Conservation (phyloP, 2,113 vertebrate species). For the Gobiocypris rarus region DNA sequence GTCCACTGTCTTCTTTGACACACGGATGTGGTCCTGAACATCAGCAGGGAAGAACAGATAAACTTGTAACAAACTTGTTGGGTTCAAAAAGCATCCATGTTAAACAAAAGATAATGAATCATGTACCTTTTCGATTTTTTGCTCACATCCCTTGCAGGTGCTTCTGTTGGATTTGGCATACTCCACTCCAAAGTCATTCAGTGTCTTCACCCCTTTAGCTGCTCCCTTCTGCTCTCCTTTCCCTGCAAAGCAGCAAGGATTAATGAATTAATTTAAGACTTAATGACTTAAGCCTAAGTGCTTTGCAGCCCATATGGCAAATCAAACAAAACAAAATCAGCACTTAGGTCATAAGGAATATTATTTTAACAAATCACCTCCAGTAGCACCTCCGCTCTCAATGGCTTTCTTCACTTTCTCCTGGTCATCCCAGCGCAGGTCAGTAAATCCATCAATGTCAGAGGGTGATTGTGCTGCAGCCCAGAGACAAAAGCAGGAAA, state of each 20-base stretch:
- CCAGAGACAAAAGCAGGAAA: slow-evolving; percentile 95
- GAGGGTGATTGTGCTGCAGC: slow-evolving; percentile 78
- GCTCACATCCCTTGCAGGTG: slow-evolving; percentile 93
- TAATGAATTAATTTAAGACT: neutral
- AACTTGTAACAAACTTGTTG: neutral
- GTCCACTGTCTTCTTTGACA: slow-evolving; percentile 95
- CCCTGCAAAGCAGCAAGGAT: slow-evolving; percentile 57
- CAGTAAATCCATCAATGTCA: slow-evolving; percentile 87
- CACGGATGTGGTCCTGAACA: slow-evolving; percentile 88
- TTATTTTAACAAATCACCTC: slow-evolving; percentile 32
- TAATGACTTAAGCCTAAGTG: neutral
- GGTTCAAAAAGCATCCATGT: neutral
- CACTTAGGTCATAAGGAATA: neutral
- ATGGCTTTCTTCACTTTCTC: slow-evolving; percentile 94
- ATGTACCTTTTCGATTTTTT: slow-evolving; percentile 95
- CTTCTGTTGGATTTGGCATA: slow-evolving; percentile 98
- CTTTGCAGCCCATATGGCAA: neutral
- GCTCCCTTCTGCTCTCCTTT: slow-evolving; percentile 80
- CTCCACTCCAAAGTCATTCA: slow-evolving; percentile 91
- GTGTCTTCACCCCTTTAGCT: slow-evolving; percentile 83
- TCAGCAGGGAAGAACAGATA: neutral
- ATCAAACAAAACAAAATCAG: neutral
- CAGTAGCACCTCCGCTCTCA: slow-evolving; percentile 81
- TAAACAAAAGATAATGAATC: neutral
- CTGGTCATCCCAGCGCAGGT: slow-evolving; percentile 95